These are phyloP conservation scores for Nyctibius bracteatus DNA, from an alignment of 2,113 vertebrate genomes.

Conservation along the genomic window DNA sequence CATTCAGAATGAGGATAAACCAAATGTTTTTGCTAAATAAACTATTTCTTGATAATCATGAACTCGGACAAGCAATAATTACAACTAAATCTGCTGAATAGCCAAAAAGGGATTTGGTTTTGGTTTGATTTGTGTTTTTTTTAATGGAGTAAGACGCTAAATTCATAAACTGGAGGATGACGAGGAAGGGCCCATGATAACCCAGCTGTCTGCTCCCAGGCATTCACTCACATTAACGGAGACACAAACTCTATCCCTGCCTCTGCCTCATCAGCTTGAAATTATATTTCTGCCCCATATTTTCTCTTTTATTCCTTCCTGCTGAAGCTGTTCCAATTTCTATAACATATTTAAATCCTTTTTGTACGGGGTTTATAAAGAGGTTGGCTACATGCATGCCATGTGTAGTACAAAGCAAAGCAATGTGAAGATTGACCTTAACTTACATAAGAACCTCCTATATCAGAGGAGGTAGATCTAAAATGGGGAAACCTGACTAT, in stretches of 20 bases:
- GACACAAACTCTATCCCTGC: background rate
- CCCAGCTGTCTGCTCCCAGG: background rate
- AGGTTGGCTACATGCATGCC: background rate
- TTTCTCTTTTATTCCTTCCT: background rate
- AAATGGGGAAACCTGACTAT: background rate
- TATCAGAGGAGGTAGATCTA: background rate
- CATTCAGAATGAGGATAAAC: background rate
- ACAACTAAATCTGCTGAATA: background rate
- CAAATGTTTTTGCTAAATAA: background rate
- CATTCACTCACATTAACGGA: background rate
- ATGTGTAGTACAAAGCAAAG: background rate
- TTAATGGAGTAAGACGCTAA: background rate
- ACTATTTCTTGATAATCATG: background rate
- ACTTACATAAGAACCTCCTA: background rate
- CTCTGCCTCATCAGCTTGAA: background rate
- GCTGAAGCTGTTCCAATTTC: background rate
- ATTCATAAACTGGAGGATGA: background rate
- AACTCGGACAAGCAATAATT: background rate
- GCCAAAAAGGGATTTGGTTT: background rate
- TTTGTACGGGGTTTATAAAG: background rate
- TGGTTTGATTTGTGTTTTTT: background rate
- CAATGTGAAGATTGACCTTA: background rate
- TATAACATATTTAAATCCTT: background rate
- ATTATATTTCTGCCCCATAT: background rate
- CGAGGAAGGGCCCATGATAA: background rate